Base-by-base conservation (phyloP, 2,797 vertebrate genomes). In the Yasuhikotakia modesta region DNA sequence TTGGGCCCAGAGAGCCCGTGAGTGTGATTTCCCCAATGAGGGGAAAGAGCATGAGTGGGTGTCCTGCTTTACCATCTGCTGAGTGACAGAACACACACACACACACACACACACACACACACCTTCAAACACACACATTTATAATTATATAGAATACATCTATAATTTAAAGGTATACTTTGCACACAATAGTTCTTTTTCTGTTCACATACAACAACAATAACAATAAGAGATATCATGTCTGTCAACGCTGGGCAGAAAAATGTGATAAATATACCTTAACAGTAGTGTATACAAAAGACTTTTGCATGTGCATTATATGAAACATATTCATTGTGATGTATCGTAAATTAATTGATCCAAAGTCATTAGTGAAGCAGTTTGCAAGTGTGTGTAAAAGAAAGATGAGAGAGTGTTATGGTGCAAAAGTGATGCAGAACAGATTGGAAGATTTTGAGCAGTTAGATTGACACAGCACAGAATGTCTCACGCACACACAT, bases 1-100 rank as follows among this genome's bases (percentile, higher is more conserved):
- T 93, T 92, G 91, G 91, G 90, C 89, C 91, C 88, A 85, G 92
- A 90, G 91, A 94, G 81, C 80, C 85, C 67, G 87, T 82, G 85
- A 88, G 87, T 91, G 88, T 94, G 91, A 94, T 94, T 94, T 94
- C 93, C 93, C 83, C 80, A 90, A 79, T 91, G 91, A 91, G 89
- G 60, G 50, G 88, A 89, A 89, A 87, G 85, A 92, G 90, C 91
- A 91, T 90, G 91, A 90, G 90, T 91, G 90, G 90, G 90, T 88
- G 90, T 90, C 92, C 92, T 93, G 91, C 92, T 92, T 93, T 92
- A 92, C 91, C 91, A 92, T 92, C 92, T 92, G 91, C 90, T 86
- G 76, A 74, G 82, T 86, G 81, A 82, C 80, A 81, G 81, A 17
- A 75, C 73, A 70, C 22, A 66, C 48, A 65, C 65, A 63, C 39